Base-by-base conservation (phyloP, 2,113 vertebrate genomes). In the Heptranchias perlo region DNA sequence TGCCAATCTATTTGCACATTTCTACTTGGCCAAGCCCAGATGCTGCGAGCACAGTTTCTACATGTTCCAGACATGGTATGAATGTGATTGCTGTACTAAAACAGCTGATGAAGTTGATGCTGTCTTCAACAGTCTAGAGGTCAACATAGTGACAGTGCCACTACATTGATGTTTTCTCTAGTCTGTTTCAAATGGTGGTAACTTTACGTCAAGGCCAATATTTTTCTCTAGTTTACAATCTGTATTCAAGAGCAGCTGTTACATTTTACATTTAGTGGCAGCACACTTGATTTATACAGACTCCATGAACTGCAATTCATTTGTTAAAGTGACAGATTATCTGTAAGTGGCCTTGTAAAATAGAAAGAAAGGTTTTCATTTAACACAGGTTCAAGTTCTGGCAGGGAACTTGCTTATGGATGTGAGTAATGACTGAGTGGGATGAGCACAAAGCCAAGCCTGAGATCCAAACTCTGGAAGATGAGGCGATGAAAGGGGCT, bases 331-430 rank as follows among this genome's bases (percentile, higher is more conserved):
- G 93, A 94, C 39, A 67, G 64, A 94, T 94, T 49, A 67, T 94
- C 93, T 47, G 93, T 67, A 94, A 94, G 25, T 94, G 92, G 64
- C 93, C 44, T 94, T 94, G 61, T 65, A 94, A 65, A 64, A 92
- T n/a, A 92, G 52, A 92, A 44, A 54, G 49, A 89, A 62, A 93
- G 31, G 58, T 13, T 94, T 64, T 44, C n/a, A 44, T 25, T 65
- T 64, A 65, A 94, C 21, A 65, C 10, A 31, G n/a, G 18, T 47
- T 67, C 62, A 67, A 31, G 4, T 67, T 31, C 64, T n/a, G 31
- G n/a, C 23, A 67, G 1, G 10, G 23, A 94, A 13, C 64, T 13
- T 44, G 62, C 39, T 93, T 67, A 65, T 47, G 21, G 39, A 94
- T 28, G 2, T 49, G 10, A 94, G n/a, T 65, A 94, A 44, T 64